Evolutionary conservation across 1,140 invertebrate species (phyloP), one percentile per base, ranked within the genome.

Genomic region (Sinella curviseta): DNA sequence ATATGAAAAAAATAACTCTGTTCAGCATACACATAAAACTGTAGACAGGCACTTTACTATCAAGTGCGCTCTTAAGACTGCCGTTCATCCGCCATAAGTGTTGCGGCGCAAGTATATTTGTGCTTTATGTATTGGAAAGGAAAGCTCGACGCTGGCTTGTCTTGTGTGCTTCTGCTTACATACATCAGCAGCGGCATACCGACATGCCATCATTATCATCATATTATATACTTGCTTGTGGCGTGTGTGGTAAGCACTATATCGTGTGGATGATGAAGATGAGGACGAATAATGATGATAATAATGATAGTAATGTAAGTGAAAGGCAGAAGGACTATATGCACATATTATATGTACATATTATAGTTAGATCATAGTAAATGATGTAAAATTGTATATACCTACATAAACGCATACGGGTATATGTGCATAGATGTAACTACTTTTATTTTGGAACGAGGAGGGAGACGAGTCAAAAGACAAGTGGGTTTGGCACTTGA

Each of bases 401-500:
- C 39, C 39, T 8, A 26, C 26, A 26, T 26, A n/a, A 14, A 4
- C 24, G 57, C 26, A 65, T 65, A n/a, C n/a, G n/a, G n/a, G n/a
- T 60, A 60, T 14, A 24, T 26, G 3, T 60, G 55, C 24, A 60
- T 60, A 24, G 3, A 60, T 14, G n/a, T 60, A 60, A 14, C 55
- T 60, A 60, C 55, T 60, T 60, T 74, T 74, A 74, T 74, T 48
- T 75, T 75, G 74, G 74, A 48, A 75, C 34, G 74, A 20, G 24
- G 57, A 70, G 65, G 65, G 31, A 75, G 39, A 75, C 34, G 36
- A 75, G 74, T 26, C 36, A 75, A 75, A 75, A 75, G 74, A 75
- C 39, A 75, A 75, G 74, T 75, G 74, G 39, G 20, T 75, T 75
- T 75, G 74, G 74, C 74, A 48, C 39, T 54, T 28, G 74, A 75